A percentile compares a stretch with the other conserved stretches of the same genome.
phyloP scores from a whole-genome alignment of 2,888 invertebrate genomes.

The Platycnemis pennipes region DNA sequence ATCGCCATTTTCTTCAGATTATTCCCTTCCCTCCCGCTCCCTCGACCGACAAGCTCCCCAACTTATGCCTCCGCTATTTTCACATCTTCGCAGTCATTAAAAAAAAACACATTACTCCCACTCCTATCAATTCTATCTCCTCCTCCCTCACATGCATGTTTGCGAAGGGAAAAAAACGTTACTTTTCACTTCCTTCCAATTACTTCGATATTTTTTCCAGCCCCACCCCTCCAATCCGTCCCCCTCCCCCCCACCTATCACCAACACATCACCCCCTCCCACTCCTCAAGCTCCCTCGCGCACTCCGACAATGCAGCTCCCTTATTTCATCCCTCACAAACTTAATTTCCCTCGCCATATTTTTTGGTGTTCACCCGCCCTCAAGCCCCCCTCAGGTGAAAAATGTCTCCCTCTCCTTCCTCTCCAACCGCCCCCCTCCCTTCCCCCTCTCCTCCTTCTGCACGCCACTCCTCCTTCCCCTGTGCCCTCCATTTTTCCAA shows the following conservation, averaged over 20 bases:
- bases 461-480: not conserved
- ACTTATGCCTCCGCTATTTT: not conserved
- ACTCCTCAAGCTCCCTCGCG: not conserved
- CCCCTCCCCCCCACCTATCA: not conserved
- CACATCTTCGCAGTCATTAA: not conserved
- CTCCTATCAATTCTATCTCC: constrained; percentile 4
- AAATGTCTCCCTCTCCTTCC: not conserved
- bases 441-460: not conserved
- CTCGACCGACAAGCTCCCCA: not conserved
- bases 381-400: constrained; percentile 9
- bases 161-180: constrained; percentile 28
- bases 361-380: constrained; percentile 38
- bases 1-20: constrained; percentile 6
- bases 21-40: not conserved
- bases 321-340: constrained; percentile 62
- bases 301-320: not conserved
- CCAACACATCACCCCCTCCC: no score
- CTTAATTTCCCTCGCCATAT: constrained; percentile 64
- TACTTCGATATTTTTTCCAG: constrained; percentile 31
- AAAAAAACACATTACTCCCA: not conserved
- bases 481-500: constrained; percentile 45
- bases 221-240: not conserved
- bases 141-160: constrained; percentile 20
- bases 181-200: constrained; percentile 65
- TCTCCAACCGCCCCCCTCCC: not conserved